Evolutionary conservation across 1,140 invertebrate genomes (phyloP), one percentile per base, ranked within the genome.

Genomic region (Drosophila sp.): DNA sequence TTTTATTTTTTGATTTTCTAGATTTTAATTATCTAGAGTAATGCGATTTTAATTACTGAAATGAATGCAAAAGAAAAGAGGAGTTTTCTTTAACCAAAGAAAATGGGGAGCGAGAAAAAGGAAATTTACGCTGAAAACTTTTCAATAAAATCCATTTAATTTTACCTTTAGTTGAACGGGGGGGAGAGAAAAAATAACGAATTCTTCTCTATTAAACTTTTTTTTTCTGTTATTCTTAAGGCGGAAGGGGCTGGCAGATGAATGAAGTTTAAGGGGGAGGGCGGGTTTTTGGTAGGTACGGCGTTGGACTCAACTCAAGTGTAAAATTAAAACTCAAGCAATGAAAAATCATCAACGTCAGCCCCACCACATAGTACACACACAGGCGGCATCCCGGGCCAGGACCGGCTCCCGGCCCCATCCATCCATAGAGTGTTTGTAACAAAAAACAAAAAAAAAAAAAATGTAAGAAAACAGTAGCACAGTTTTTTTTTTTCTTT

Each of bases 261-360:
- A 50, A 50, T 50, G 44, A 6, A 50, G 44, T 27, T 27, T 25
- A 2, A 8, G 44, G 8, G 23, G 33, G 33, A 35, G 5, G 10
- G 10, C 8, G 35, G 35, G 35, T 10, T 27, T 25, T 29, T 4
- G 8, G 61, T 35, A 44, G 57, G 58, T 73, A 50, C 54, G 78
- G 71, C 66, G 66, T 76, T 66, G 71, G 63, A 33, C 75, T 87
- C 90, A 87, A 87, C 90, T 91, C 85, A 85, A 90, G 90, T 91
- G 90, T 91, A 87, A 91, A 91, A 91, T 91, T 91, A 91, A 91
- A 91, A 91, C 85, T 85, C 80, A 76, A 90, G 90, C 90, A 91
- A 90, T 91, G 86, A 91, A 91, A 91, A 90, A 91, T 91, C 90
- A 91, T 91, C 86, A 91, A 79, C 84, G 90, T 84, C 84, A 82